A percentile compares a stretch with the other conserved stretches of the same genome.
These are phyloP conservation scores for Plecturocebus donacophilus DNA, from an alignment of 2,113 vertebrate species.

Conservation along the genomic window DNA sequence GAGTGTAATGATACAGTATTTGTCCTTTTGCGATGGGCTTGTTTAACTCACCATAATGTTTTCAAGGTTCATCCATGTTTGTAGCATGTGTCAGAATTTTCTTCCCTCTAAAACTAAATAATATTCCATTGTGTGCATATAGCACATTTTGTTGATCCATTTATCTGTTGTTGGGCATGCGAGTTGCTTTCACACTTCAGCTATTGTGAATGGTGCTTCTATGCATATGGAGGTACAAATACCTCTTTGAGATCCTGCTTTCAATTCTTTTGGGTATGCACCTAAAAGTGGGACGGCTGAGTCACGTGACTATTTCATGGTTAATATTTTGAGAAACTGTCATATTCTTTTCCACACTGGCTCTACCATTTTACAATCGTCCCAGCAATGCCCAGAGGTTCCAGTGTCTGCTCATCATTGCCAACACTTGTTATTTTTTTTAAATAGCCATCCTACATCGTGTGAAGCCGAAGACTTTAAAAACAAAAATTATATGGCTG, in stretches of 20 bases:
- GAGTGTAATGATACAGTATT: not conserved
- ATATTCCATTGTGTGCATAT: not conserved
- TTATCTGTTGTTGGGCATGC: not conserved
- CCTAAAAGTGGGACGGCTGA: not conserved
- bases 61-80: not conserved
- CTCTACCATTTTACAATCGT: not conserved
- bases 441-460: not conserved
- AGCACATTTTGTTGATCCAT: not conserved
- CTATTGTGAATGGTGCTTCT: not conserved
- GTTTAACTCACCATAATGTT: not conserved
- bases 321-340: not conserved
- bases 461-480: not conserved
- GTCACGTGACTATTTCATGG: not conserved
- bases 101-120: not conserved
- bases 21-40: not conserved
- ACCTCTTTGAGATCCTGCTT: not conserved
- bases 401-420: not conserved
- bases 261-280: not conserved
- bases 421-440: not conserved
- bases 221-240: not conserved
- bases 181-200: not conserved
- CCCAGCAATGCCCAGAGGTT: not conserved
- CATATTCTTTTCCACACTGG: not conserved
- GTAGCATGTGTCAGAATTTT: not conserved
- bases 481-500: not conserved